Base-by-base conservation (phyloP, 2,797 vertebrate species). In the Lagorchestes hirsutus region DNA sequence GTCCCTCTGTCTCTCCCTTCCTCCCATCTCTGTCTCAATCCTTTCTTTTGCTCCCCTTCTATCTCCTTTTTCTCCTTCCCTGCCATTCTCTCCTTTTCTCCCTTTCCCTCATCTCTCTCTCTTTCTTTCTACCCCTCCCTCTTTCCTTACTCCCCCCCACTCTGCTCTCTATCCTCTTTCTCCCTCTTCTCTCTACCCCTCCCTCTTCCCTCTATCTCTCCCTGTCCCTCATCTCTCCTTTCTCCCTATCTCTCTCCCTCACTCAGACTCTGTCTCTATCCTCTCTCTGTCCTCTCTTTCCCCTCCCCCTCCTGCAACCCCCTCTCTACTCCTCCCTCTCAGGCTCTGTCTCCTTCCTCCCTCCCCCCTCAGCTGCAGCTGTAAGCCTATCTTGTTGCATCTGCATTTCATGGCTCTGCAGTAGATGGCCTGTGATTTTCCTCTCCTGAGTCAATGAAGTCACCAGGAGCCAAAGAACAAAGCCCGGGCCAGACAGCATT, bases 401-500 rank as follows among this genome's bases (percentile, higher is more conserved):
- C 90, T 57, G 58, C 82, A 8, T 4, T 28, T 31, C 54, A 90
- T 14, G 0, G 34, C 92, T 93, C 56, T 90, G 67, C 14, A 0
- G 54, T 1, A 22, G 34, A 5, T 0, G 0, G 18, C 16, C 40
- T 62, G 92, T 54, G 54, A 1, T 90, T 92, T 94, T 54, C 90
- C 57, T 46, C 22, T 54, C 6, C 1, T 50, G 0, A 29, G 90
- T 22, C 27, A 54, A 1, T 2, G n/a, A 31, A 57, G 57, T 56
- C 4, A 4, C 54, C 0, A 0, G 50, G 57, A 52, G 67, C 92
- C 14, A 0, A 28, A n/a, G 58, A 58, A 34, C 6, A 1, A 87
- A 87, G 22, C 11, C 52, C 8, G 0, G 91, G 31, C 90, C 55
- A 55, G 87, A 92, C 22, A 18, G 46, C 54, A 50, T 87, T 87